Evolutionary conservation across 2,888 invertebrate genomes (phyloP), one percentile per base, ranked within the genome.

Genomic region (Fragum sueziense): DNA sequence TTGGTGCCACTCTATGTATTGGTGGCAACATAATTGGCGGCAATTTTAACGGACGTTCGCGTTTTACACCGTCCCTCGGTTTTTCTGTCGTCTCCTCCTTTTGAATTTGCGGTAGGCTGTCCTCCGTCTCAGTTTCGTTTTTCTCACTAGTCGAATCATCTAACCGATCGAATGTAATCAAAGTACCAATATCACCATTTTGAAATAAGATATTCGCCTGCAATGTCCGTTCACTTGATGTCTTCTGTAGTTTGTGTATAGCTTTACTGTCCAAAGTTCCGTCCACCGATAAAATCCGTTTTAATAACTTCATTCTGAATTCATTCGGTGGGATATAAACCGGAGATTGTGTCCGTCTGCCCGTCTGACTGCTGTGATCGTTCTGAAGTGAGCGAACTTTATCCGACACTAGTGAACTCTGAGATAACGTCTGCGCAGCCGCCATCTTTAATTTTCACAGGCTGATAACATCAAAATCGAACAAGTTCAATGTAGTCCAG

Each of bases 1-100:
- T 72, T 22, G 87, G 87, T 29, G 83, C 78, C 17, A 87, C 69
- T 6, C 85, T 84, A 59, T 88, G 85, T 1, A 89, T 78, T 0
- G 85, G 85, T 2, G 87, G 89, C 29, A 89, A 70, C 34, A 88
- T 81, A 11, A 89, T 87, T 14, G 89, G 88, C 4, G 89, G 88
- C 34, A 89, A 70, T 7, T 86, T 82, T 17, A 88, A 77, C 2
- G 85, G 88, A n/a, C 85, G 77, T 70, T 83, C 84, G 37, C 79
- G 70, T 51, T 71, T 76, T 37, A 68, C 65, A 0, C 73, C 80
- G 47, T 78, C 70, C n/a, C 62, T 61, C 0, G 70, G 34, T 47
- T 34, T 47, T 20, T 76, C 72, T 2, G 31, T 52, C 22, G 65
- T 76, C 70, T 77, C 62, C 2, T 78, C 77, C 29, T 65, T 65